These are phyloP conservation scores for Alethe castanea DNA, from an alignment of 2,113 vertebrate genomes.

Conservation along the genomic window DNA sequence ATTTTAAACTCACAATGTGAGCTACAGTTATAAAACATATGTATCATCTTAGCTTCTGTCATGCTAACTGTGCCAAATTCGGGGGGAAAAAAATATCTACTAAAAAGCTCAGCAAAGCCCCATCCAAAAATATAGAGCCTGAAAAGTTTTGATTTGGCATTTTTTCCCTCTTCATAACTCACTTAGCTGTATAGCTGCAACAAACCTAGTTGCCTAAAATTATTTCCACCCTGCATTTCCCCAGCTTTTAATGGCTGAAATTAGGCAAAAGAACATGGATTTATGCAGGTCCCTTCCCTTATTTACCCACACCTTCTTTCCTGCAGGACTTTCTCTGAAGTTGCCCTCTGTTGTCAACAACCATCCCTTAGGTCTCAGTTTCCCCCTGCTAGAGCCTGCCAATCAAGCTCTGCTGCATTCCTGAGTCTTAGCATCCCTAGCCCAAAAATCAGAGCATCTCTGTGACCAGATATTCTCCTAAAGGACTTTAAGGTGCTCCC, in stretches of 20 bases:
- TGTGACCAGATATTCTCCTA: neutral
- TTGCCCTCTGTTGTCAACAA: neutral
- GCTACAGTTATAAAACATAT: conserved; percentile 57
- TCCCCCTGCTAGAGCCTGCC: neutral
- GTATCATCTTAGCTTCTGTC: conserved; percentile 51
- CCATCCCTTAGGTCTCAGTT: neutral
- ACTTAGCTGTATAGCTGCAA: neutral
- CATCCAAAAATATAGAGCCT: conserved; percentile 29
- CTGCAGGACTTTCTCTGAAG: neutral
- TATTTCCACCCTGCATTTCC: neutral
- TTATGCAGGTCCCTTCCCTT: neutral
- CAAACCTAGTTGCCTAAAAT: neutral
- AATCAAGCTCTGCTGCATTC: neutral
- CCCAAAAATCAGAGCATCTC: neutral
- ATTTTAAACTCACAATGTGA: conserved; percentile 37
- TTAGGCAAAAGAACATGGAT: neutral
- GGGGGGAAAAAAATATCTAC: neutral
- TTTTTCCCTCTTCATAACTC: neutral
- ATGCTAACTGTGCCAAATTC: conserved; percentile 38
- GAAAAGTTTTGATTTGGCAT: neutral
- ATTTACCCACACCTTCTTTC: neutral
- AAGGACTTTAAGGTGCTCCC: neutral
- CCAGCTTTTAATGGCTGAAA: neutral
- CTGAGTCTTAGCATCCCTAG: neutral
- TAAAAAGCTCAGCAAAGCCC: conserved; percentile 12